Evolutionary conservation across 2,797 vertebrate genomes (phyloP).

Genomic region (Sebastes kiyomatsui): DNA sequence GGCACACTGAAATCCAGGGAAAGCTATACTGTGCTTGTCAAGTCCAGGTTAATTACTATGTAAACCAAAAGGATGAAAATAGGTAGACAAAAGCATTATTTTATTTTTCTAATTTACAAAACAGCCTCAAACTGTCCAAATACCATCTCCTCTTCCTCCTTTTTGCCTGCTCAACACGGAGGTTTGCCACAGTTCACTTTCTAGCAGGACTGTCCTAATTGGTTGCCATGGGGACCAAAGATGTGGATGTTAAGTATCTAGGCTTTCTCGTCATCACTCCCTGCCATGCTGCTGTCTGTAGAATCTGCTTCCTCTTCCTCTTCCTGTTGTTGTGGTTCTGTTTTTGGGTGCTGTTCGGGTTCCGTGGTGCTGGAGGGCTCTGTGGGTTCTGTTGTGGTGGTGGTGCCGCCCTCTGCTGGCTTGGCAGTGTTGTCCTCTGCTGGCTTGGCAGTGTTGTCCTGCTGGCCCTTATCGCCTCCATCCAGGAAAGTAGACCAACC

Average conservation of each 20-base stretch:
- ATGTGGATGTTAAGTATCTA: slow-evolving; percentile 24
- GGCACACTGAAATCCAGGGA: not conserved
- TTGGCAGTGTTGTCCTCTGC: not conserved
- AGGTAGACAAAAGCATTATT: slow-evolving; percentile 37
- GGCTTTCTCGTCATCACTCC: slow-evolving; percentile 87
- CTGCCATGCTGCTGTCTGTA: slow-evolving; percentile 92
- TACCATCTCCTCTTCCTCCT: not conserved
- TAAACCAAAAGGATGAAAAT: slow-evolving; percentile 33
- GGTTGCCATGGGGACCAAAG: slow-evolving; percentile 56
- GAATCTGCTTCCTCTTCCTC: slow-evolving; percentile 77
- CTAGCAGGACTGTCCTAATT: slow-evolving; percentile 12
- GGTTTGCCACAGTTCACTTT: slow-evolving; percentile 25
- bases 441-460: slow-evolving; percentile 3
- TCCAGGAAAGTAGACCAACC: slow-evolving; percentile 90
- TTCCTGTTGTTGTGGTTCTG: slow-evolving; percentile 30
- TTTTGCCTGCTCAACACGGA: not conserved
- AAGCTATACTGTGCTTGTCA: not conserved
- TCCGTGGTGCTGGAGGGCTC: slow-evolving; percentile 53
- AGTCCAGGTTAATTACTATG: not conserved
- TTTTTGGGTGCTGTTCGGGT: slow-evolving; percentile 39
- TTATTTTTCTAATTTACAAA: slow-evolving; percentile 67
- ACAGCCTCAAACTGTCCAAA: slow-evolving; percentile 31
- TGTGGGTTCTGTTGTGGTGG: slow-evolving; percentile 51
- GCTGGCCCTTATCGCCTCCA: slow-evolving; percentile 44
- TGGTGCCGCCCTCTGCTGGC: slow-evolving; percentile 49